Conservation (phyloP, 2,113 vertebrate genomes). For the Anseranas semipalmata region DNA sequence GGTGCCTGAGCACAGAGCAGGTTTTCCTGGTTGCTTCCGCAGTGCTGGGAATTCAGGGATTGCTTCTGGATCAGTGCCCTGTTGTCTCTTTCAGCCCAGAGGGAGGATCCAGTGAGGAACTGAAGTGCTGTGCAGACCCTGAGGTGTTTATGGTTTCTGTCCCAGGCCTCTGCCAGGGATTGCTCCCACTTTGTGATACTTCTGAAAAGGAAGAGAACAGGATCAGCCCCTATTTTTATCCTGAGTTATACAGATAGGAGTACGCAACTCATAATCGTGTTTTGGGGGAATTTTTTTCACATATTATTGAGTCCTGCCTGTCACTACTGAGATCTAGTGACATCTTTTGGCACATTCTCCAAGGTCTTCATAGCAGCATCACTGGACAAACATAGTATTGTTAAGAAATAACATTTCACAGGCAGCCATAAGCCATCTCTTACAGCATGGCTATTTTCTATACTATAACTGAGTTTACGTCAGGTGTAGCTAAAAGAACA, state of each 20-base stretch:
- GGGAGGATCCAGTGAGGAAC: not conserved
- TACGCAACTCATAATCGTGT: not conserved
- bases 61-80: not conserved
- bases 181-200: not conserved
- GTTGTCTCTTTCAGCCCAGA: not conserved
- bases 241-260: not conserved
- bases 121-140: not conserved
- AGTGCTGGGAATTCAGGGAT: not conserved
- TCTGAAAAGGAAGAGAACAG: not conserved
- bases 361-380: not conserved
- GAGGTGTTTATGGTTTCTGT: not conserved
- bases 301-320: not conserved
- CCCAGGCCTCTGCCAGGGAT: not conserved
- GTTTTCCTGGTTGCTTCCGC: not conserved
- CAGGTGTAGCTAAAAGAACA: not conserved
- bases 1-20: not conserved
- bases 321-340: not conserved
- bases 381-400: not conserved
- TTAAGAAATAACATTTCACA: not conserved
- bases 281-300: not conserved
- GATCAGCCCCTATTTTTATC: not conserved
- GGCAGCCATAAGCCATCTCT: not conserved
- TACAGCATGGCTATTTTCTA: not conserved
- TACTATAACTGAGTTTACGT: not conserved
- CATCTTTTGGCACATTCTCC: accelerated